Conservation (phyloP, 2,888 invertebrate genomes). For the Listrodromus nycthemerus region DNA sequence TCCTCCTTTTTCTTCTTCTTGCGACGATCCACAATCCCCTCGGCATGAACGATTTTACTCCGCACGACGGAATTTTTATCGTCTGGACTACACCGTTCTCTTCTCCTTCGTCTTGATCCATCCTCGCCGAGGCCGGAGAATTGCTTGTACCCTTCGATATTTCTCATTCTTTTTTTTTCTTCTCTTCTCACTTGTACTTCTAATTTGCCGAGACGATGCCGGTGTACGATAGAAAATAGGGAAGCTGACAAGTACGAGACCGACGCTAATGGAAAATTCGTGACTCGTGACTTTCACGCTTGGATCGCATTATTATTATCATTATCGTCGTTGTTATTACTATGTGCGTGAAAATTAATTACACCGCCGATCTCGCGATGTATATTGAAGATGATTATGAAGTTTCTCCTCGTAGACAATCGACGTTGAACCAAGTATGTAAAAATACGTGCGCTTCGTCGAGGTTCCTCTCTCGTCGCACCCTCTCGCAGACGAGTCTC, state of each 20-base stretch:
- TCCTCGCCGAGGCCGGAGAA: slow-evolving; percentile 35
- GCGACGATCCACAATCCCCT: slow-evolving; percentile 38
- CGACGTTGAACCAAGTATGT: slow-evolving; percentile 14
- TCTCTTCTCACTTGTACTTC: slow-evolving; percentile 19
- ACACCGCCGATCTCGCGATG: slow-evolving; percentile 33
- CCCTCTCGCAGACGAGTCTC: background rate
- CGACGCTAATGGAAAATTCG: slow-evolving; percentile 62
- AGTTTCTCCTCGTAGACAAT: slow-evolving; percentile 26
- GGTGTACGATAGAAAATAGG: slow-evolving; percentile 20
- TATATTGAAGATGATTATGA: slow-evolving; percentile 39
- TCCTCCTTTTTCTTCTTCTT: slow-evolving; percentile 33
- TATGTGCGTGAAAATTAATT: slow-evolving; percentile 59
- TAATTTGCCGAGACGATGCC: slow-evolving; percentile 40
- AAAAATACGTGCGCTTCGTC: too few relatives aligned
- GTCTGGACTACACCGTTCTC: slow-evolving; percentile 30
- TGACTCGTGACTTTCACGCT: slow-evolving; percentile 63
- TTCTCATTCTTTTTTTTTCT: slow-evolving; percentile 30
- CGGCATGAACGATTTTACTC: slow-evolving; percentile 51
- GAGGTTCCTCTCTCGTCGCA: too few relatives aligned
- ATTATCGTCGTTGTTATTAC: slow-evolving; percentile 21
- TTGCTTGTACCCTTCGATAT: slow-evolving; percentile 9
- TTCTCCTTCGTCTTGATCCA: slow-evolving; percentile 8
- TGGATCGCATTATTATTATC: slow-evolving; percentile 14
- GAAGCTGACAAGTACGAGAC: slow-evolving; percentile 51
- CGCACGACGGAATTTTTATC: slow-evolving; percentile 64